Conservation (phyloP, 2,888 invertebrate genomes). For the Alentia gelatinosa region DNA sequence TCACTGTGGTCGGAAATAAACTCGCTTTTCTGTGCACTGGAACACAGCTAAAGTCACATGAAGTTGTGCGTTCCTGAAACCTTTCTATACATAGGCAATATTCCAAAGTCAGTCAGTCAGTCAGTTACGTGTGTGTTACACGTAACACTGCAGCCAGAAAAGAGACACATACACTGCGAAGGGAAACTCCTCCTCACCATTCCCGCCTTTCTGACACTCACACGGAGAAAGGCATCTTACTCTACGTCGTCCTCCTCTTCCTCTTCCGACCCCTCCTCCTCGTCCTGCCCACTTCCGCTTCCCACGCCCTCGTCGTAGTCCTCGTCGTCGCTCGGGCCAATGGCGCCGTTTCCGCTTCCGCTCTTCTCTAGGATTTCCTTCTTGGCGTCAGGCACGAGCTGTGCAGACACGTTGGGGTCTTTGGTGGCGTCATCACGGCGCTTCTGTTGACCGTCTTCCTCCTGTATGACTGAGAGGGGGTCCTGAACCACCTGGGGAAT, state of each 20-base stretch:
- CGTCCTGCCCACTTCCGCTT: constrained; percentile 24
- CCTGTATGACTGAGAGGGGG: not conserved
- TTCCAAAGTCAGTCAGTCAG: not conserved
- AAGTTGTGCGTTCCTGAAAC: not conserved
- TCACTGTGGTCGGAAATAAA: not conserved
- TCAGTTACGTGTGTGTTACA: too few species aligned
- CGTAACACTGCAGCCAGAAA: too few species aligned
- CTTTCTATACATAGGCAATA: not conserved
- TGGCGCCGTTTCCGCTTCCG: constrained; percentile 17
- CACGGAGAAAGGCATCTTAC: too few species aligned
- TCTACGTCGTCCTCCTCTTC: not conserved
- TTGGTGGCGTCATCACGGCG: not conserved
- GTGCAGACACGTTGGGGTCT: not conserved
- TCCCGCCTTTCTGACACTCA: too few species aligned
- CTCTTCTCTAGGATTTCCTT: not conserved
- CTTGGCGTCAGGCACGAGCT: not conserved
- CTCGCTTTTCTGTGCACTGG: not conserved
- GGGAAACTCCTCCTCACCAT: too few species aligned
- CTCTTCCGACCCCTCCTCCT: not conserved
- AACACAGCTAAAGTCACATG: not conserved
- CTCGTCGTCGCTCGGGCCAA: constrained; percentile 34
- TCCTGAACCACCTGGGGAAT: not conserved
- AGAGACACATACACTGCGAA: too few species aligned
- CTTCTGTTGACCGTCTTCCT: not conserved
- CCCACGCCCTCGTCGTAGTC: constrained; percentile 39